Evolutionary conservation across 2,888 invertebrate species (phyloP).

Genomic region (Tethea ocularis): DNA sequence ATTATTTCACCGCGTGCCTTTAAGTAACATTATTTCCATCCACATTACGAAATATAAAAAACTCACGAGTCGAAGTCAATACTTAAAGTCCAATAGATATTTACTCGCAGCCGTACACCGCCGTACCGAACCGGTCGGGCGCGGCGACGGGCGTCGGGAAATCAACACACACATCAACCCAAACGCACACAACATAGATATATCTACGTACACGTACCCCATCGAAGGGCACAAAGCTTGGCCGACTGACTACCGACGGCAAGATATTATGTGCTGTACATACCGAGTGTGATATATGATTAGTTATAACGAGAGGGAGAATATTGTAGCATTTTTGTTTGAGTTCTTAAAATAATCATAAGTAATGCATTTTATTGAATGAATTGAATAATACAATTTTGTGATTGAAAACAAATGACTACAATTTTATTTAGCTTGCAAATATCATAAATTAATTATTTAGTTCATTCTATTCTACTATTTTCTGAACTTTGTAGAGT

Average conservation of each 20-base stretch:
- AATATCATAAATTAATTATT: too few species aligned
- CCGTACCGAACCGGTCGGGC: constrained; percentile 52
- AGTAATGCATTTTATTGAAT: neutral
- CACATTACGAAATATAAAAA: too few species aligned
- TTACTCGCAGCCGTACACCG: constrained; percentile 44
- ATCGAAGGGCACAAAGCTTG: constrained; percentile 70
- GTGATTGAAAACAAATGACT: too few species aligned
- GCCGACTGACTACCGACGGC: constrained; percentile 74
- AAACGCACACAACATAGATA: constrained; percentile 29
- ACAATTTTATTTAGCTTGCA: too few species aligned
- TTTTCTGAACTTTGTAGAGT: too few species aligned
- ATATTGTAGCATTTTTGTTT: constrained; percentile 3
- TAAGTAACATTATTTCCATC: too few species aligned
- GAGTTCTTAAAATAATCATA: neutral
- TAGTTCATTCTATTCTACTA: too few species aligned
- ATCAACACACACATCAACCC: constrained; percentile 75
- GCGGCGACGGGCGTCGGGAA: constrained; percentile 69
- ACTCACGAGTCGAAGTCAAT: too few species aligned
- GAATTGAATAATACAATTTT: too few species aligned
- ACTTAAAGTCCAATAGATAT: constrained; percentile 24
- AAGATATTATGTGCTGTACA: constrained; percentile 51
- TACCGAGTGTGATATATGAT: constrained; percentile 23
- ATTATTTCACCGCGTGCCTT: too few species aligned
- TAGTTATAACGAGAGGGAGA: constrained; percentile 5
- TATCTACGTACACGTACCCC: constrained; percentile 29